These are phyloP conservation scores for Odontamblyopus lacepedii DNA, from an alignment of 2,797 vertebrate species.

Conservation along the genomic window DNA sequence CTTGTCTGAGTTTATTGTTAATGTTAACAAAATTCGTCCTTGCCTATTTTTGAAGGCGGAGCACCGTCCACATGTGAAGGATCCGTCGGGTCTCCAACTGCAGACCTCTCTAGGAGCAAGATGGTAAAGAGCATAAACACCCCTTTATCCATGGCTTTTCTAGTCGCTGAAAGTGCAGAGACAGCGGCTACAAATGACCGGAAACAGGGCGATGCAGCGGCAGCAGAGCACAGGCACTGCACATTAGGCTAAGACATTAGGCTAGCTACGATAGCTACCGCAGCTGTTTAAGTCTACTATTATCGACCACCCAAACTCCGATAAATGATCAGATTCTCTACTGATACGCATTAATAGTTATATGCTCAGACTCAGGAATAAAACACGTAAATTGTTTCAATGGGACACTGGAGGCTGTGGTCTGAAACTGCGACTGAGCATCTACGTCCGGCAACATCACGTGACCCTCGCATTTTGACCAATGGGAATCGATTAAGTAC, in stretches of 20 bases:
- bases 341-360: background rate
- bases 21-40: constrained; percentile 24
- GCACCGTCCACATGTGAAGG: constrained; percentile 69
- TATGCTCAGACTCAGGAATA: background rate
- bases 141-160: constrained; percentile 44
- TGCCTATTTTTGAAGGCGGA: constrained; percentile 80
- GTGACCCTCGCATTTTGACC: constrained; percentile 38
- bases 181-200: background rate
- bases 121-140: constrained; percentile 36
- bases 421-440: background rate
- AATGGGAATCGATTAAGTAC: no score
- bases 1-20: constrained; percentile 4
- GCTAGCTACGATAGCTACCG: background rate
- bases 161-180: background rate
- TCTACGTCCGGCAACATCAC: constrained; percentile 60
- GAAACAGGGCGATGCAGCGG: background rate
- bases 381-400: background rate
- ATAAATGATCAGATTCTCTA: background rate
- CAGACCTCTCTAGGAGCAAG: constrained; percentile 33
- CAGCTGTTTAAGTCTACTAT: background rate
- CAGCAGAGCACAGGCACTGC: background rate
- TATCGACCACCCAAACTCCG: background rate
- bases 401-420: background rate
- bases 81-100: constrained; percentile 52
- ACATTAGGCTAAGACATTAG: constrained; percentile 2